Evolutionary conservation across 2,888 invertebrate genomes (phyloP).

Genomic region (Stratiomys singularior): DNA sequence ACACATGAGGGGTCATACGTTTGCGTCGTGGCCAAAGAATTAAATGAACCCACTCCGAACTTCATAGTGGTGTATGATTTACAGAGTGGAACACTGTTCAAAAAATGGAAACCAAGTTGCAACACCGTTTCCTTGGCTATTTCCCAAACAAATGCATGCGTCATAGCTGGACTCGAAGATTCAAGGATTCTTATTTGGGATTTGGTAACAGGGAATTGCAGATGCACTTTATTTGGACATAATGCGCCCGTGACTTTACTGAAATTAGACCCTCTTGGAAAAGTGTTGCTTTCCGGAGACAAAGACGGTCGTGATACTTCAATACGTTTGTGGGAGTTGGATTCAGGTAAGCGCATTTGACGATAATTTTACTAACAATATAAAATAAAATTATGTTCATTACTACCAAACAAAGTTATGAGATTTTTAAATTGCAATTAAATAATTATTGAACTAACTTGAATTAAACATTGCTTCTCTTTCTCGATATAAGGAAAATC

Average conservation of each 20-base stretch:
- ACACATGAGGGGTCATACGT: slow-evolving; percentile 85
- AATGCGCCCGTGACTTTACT: slow-evolving; percentile 80
- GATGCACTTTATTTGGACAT: slow-evolving; percentile 81
- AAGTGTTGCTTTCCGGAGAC: slow-evolving; percentile 79
- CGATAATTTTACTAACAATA: no score
- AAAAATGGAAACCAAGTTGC: slow-evolving; percentile 89
- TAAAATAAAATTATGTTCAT: no score
- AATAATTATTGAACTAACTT: no score
- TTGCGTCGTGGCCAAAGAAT: slow-evolving; percentile 75
- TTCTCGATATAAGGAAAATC: slow-evolving; percentile 72
- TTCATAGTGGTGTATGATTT: slow-evolving; percentile 92
- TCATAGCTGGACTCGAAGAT: slow-evolving; percentile 84
- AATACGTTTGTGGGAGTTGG: slow-evolving; percentile 83
- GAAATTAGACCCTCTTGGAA: slow-evolving; percentile 78
- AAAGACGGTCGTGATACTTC: slow-evolving; percentile 77
- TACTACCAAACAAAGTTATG: no score
- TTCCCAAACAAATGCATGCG: slow-evolving; percentile 84
- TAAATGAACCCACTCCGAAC: slow-evolving; percentile 83
- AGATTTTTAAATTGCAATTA: no score
- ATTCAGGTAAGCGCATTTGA: slow-evolving; percentile 78
- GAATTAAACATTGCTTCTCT: no score
- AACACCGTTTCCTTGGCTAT: slow-evolving; percentile 87
- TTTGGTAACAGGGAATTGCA: slow-evolving; percentile 83
- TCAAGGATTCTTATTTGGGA: slow-evolving; percentile 88
- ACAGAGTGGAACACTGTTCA: slow-evolving; percentile 88